Evolutionary conservation across 1,140 invertebrate species (phyloP).

Genomic region (Drosophila guanche): DNA sequence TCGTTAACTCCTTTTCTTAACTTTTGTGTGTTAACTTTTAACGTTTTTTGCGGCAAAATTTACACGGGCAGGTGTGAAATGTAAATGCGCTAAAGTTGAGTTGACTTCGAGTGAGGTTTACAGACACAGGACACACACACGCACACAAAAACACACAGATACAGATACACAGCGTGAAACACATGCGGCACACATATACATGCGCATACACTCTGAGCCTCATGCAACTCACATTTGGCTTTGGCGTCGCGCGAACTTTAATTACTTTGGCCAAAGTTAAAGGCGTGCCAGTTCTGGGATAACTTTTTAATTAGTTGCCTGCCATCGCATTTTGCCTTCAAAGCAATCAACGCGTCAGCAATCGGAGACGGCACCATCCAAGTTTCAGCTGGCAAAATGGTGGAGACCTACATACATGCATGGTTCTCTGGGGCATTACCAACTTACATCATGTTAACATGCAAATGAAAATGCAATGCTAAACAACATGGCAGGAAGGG

Average conservation of each 20-base stretch:
- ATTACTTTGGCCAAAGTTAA: constrained; percentile 79
- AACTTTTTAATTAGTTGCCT: constrained; percentile 80
- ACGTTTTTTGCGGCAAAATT: constrained; percentile 45
- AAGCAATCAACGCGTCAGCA: constrained; percentile 67
- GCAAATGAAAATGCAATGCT: constrained; percentile 64
- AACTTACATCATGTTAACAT: constrained; percentile 71
- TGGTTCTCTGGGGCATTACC: constrained; percentile 28
- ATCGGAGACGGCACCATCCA: constrained; percentile 27
- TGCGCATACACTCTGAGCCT: constrained; percentile 23
- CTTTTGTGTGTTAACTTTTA: constrained; percentile 72
- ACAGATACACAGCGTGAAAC: background rate
- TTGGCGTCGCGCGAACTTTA: constrained; percentile 66
- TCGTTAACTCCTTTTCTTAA: constrained; percentile 57
- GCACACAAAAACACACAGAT: background rate
- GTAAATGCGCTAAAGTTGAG: constrained; percentile 69
- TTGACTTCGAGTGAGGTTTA: constrained; percentile 28
- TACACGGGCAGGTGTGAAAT: constrained; percentile 72
- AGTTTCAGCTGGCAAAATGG: background rate
- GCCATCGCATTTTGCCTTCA: constrained; percentile 63
- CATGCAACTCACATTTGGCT: constrained; percentile 44
- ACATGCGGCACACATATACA: constrained; percentile 11
- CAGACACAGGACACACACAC: constrained; percentile 10
- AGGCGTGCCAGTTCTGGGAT: constrained; percentile 71
- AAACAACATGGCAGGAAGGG: constrained; percentile 30
- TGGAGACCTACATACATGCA: constrained; percentile 1